Evolutionary conservation across 2,113 vertebrate species (phyloP).

Genomic region (Thunnus thynnus): DNA sequence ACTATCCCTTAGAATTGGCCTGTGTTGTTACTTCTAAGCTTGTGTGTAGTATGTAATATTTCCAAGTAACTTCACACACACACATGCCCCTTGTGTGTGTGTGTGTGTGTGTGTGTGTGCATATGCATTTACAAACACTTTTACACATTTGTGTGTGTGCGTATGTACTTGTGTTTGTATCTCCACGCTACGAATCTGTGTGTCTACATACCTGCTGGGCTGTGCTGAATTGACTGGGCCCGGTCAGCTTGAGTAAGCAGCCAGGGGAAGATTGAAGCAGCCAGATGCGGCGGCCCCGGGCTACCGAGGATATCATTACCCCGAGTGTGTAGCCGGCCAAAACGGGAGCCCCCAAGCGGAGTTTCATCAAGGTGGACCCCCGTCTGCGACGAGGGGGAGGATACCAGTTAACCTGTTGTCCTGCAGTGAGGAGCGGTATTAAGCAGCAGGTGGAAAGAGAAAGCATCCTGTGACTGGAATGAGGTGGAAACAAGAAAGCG

Average conservation of each 20-base stretch:
- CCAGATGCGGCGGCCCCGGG: slow-evolving; percentile 76
- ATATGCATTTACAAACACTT: slow-evolving; percentile 35
- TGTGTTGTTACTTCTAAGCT: slow-evolving; percentile 1
- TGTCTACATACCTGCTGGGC: slow-evolving; percentile 66
- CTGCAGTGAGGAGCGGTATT: slow-evolving; percentile 85
- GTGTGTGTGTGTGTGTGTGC: slow-evolving; percentile 37
- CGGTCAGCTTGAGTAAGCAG: slow-evolving; percentile 87
- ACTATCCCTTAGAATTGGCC: background rate
- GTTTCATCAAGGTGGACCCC: slow-evolving; percentile 90
- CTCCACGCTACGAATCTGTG: slow-evolving; percentile 25
- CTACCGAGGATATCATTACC: slow-evolving; percentile 90
- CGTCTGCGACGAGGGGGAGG: slow-evolving; percentile 72
- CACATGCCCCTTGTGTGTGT: background rate
- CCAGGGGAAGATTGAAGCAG: slow-evolving; percentile 84
- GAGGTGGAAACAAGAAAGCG: slow-evolving; percentile 61
- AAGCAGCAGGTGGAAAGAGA: slow-evolving; percentile 77
- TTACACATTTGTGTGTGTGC: slow-evolving; percentile 50
- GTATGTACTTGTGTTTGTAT: slow-evolving; percentile 24
- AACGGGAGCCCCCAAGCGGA: slow-evolving; percentile 75
- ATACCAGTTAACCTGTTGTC: slow-evolving; percentile 85
- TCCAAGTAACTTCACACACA: slow-evolving; percentile 7
- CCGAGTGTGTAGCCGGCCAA: slow-evolving; percentile 67
- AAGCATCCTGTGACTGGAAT: slow-evolving; percentile 72
- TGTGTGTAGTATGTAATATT: background rate
- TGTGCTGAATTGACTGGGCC: slow-evolving; percentile 68